phyloP scores from a whole-genome alignment of 2,797 vertebrate species.

The Pseudochirops cupreus region DNA sequence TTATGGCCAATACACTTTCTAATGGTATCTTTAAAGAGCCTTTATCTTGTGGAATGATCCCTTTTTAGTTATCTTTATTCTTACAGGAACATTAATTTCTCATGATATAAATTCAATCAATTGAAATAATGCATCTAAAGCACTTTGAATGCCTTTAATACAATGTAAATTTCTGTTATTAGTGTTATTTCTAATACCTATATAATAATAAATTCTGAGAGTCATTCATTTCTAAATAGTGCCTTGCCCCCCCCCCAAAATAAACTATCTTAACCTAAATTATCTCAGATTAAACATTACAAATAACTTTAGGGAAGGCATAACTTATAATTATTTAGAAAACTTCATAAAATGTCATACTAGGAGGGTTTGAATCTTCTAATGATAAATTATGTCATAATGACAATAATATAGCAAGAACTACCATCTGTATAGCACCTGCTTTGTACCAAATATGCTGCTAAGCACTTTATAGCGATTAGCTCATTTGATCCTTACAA shows the following conservation, averaged over 20 bases:
- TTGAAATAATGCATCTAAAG: not conserved
- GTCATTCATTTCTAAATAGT: conserved; percentile 24
- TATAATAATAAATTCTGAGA: conserved; percentile 15
- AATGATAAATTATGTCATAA: not conserved
- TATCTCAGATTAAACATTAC: not conserved
- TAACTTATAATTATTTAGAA: not conserved
- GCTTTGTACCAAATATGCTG: not conserved
- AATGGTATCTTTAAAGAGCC: not conserved
- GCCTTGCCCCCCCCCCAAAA: conserved; percentile 12
- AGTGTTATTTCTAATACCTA: not conserved
- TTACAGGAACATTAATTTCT: conserved; percentile 14
- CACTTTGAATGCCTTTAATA: not conserved
- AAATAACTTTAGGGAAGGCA: conserved; percentile 26
- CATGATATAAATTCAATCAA: not conserved
- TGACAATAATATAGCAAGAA: not conserved
- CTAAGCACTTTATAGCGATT: not conserved
- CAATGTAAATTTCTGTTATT: not conserved
- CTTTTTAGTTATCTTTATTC: conserved; percentile 18
- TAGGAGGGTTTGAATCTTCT: conserved; percentile 13
- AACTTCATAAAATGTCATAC: not conserved
- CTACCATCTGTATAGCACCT: not conserved
- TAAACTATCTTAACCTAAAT: not conserved
- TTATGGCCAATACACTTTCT: conserved; percentile 20
- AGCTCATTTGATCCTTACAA: not conserved
- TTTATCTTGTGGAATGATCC: conserved; percentile 34